Base-by-base conservation (phyloP, 2,888 invertebrate species). In the Leistus spinibarbis region DNA sequence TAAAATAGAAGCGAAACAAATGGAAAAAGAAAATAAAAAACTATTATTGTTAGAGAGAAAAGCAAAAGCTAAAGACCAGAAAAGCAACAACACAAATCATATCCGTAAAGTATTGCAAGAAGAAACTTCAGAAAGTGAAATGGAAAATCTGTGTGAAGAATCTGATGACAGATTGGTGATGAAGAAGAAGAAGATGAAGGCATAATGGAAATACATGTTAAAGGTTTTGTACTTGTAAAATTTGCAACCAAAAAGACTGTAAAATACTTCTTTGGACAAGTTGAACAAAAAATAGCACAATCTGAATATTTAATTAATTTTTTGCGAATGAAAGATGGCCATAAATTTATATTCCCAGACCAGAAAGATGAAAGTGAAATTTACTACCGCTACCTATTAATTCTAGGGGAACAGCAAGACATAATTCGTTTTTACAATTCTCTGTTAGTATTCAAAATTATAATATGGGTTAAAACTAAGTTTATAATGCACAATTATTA, bases 91-190 rank as follows among this genome's bases (percentile, higher is more conserved):
- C n/a, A n/a, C n/a, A n/a, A n/a, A n/a, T n/a, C n/a, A n/a, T n/a
- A n/a, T n/a, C n/a, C n/a, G n/a, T n/a, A n/a, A n/a, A n/a, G n/a
- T n/a, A 54, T 22, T 69, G 69, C 22, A 19, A 19, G 19, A 23
- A 69, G 19, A 16, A 67, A 67, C 16, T 23, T 67, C 40, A 53
- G 67, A 27, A 24, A 67, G 67, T 27, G 67, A 67, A 27, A 67
- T 16, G 19, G 27, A 67, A 67, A 67, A 23, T 53, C 53, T 9
- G 10, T n/a, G n/a, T n/a, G 54, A 53, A 27, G 67, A 67, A 54
- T 67, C 16, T 53, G 40, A 67, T 53, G 40, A 53, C 19, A 27
- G 27, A 7, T 13, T 13, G 10, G 4, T 7, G 3, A 4, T 5
- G 24, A 27, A 40, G 1, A 17, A 17, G 56, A 68, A 20, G 22